Evolutionary conservation across 2,888 invertebrate genomes (phyloP).

Genomic region (Teinopalpus imperialis): DNA sequence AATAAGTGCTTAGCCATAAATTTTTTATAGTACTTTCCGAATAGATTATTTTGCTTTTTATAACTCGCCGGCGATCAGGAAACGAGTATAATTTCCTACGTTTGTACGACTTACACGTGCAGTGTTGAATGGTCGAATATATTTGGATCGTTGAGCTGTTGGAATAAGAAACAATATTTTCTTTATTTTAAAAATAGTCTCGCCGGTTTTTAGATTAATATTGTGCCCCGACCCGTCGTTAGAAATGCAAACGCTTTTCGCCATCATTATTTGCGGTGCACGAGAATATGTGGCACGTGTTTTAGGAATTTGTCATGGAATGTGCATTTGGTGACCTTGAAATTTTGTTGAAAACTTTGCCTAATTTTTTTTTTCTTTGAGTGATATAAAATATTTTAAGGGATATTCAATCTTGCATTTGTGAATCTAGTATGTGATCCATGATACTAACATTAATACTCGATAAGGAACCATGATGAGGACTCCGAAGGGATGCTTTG

Average conservation of each 20-base stretch:
- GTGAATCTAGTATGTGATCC: too few relatives aligned
- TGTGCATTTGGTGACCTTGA: too few relatives aligned
- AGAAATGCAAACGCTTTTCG: slow-evolving; percentile 1
- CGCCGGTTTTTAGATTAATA: slow-evolving; percentile 2
- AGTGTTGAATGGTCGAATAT: slow-evolving; percentile 10
- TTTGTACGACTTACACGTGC: slow-evolving; percentile 10
- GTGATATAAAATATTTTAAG: too few relatives aligned
- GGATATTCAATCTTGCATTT: too few relatives aligned
- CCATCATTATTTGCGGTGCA: neutral
- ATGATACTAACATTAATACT: too few relatives aligned
- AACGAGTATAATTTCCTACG: slow-evolving; percentile 6
- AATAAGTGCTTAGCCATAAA: too few relatives aligned
- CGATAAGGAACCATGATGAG: too few relatives aligned
- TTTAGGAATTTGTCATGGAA: too few relatives aligned
- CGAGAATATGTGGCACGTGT: neutral
- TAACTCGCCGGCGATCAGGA: neutral
- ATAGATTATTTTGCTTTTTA: neutral
- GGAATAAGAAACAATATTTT: slow-evolving; percentile 14
- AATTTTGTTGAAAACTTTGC: too few relatives aligned
- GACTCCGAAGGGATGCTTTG: too few relatives aligned
- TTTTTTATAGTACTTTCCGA: too few relatives aligned
- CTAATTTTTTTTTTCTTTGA: too few relatives aligned
- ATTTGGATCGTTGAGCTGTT: slow-evolving; percentile 13
- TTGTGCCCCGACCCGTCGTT: neutral
- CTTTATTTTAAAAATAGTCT: slow-evolving; percentile 13